Evolutionary conservation across 2,888 invertebrate species (phyloP).

Genomic region (Eugnorisma glareosa): DNA sequence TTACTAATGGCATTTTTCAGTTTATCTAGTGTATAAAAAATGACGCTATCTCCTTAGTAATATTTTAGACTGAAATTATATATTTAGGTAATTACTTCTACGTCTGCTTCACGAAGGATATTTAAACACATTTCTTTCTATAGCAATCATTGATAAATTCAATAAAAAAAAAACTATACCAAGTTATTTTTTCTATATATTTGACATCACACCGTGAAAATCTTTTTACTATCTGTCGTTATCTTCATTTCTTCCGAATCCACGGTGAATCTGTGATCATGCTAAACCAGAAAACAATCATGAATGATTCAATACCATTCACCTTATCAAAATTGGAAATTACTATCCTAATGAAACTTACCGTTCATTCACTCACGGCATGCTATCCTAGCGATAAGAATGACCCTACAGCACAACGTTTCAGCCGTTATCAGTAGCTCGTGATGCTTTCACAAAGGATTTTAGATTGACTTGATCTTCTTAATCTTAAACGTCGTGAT

Average conservation of each 20-base stretch:
- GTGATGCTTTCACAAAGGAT: conserved; percentile 42
- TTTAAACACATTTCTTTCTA: background rate
- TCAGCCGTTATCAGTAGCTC: conserved; percentile 40
- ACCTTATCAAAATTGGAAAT: conserved; percentile 9
- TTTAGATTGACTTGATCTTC: conserved; percentile 25
- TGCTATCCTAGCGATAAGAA: conserved; percentile 20
- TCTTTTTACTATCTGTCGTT: background rate
- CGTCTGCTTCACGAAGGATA: background rate
- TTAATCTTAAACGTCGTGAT: conserved; percentile 21
- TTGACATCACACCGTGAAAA: background rate
- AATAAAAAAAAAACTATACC: background rate
- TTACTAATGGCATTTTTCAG: background rate
- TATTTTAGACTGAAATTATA: conserved; percentile 3
- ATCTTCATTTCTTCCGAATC: background rate
- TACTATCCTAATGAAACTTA: background rate
- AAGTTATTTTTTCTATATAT: background rate
- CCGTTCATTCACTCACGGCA: conserved; percentile 20
- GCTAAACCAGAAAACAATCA: background rate
- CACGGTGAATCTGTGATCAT: background rate
- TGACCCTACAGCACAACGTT: background rate
- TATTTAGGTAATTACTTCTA: too few species aligned
- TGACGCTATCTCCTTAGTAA: background rate
- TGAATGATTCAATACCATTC: background rate
- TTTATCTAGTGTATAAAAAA: background rate
- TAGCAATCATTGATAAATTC: background rate